Base-by-base conservation (phyloP, 2,797 vertebrate genomes). In the Lophotriccus pileatus region DNA sequence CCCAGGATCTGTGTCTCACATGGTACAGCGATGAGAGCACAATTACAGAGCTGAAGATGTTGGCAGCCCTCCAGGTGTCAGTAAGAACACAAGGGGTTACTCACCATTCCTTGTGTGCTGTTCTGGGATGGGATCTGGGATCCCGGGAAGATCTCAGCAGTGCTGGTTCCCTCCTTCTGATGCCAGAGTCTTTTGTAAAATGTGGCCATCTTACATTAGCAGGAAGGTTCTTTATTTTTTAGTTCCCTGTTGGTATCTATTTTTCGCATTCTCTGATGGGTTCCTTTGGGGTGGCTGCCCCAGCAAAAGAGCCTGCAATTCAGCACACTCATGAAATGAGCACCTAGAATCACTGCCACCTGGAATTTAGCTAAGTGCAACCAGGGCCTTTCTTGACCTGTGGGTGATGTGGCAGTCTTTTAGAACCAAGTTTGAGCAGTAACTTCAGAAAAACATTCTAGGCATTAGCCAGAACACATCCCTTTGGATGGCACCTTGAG, bases 51-150 rank as follows among this genome's bases (percentile, higher is more conserved):
- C 93, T 87, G 76, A 95, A 91, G 91, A 84, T 55, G 69, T 59
- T 91, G 93, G 91, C 94, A 94, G 68, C 50, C 69, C 58, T 74
- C 87, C 94, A 96, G 73, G 39, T 81, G 87, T 89, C 93, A 93
- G 58, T 37, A 93, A 81, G 87, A 43, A 94, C 59, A 69, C 76
- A 92, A 50, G 3, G 28, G 49, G 77, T 95, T 94, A 92, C 70
- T 94, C 91, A 95, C 72, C 91, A 79, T 16, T 93, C 56, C 81
- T 79, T 6, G 0, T 67, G 67, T 41, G 78, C 52, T 67, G 39
- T 78, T 87, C 77, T 66, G 56, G 27, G 56, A 39, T 79, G 46
- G 82, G 73, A 96, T 89, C 84, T 80, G 32, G 0, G 39, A 83
- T 37, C 60, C 84, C 87, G 80, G 70, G 85, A 94, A 84, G 63